A percentile compares a stretch with the other conserved stretches of the same genome.
These are phyloP conservation scores for silkworm (Bombyx mori) DNA, from an alignment of 1,140 invertebrate species.

Conservation along the genomic window ASM3026992v2 NC_085125.1:14600001-14600500, in stretches of 20 bases:
- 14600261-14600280: slow-evolving; percentile 53
- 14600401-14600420: too few species aligned
- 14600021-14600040: too few species aligned
- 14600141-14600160: slow-evolving; percentile 56
- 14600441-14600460: too few species aligned
- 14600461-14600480: too few species aligned
- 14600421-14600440: too few species aligned
- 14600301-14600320: too few species aligned
- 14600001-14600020: too few species aligned
- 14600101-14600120: slow-evolving; percentile 54
- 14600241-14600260: slow-evolving; percentile 48
- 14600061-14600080: too few species aligned
- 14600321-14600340: not conserved
- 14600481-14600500: too few species aligned
- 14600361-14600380: not conserved
- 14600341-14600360: not conserved
- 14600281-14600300: not conserved
- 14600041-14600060: too few species aligned
- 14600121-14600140: slow-evolving; percentile 48
- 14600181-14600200: slow-evolving; percentile 43
- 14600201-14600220: slow-evolving; percentile 22
- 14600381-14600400: too few species aligned
- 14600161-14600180: slow-evolving; percentile 58
- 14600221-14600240: slow-evolving; percentile 42
- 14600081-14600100: slow-evolving; percentile 31